These are phyloP conservation scores for Helarctos malayanus DNA, from an alignment of 2,797 vertebrate genomes.

Conservation along the genomic window DNA sequence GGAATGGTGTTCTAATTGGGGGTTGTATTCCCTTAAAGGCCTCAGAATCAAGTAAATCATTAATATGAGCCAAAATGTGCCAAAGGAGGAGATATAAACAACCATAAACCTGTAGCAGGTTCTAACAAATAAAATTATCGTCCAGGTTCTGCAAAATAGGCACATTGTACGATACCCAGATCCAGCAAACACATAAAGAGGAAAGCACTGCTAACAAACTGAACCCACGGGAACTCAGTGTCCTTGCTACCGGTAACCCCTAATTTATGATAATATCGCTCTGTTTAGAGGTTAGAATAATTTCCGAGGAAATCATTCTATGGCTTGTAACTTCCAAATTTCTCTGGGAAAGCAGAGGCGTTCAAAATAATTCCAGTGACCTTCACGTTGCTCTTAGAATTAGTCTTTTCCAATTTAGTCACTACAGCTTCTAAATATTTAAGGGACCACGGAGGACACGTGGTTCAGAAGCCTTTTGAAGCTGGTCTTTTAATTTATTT, in stretches of 20 bases:
- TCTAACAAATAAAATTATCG: not conserved
- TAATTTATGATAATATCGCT: not conserved
- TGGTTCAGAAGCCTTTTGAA: not conserved
- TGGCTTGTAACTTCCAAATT: not conserved
- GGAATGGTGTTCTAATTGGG: not conserved
- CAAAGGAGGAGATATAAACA: not conserved
- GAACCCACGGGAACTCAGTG: not conserved
- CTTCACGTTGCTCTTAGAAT: not conserved
- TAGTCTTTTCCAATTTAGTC: not conserved
- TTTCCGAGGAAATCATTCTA: not conserved
- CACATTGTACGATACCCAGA: not conserved
- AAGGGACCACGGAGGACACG: not conserved
- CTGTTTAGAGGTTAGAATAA: not conserved
- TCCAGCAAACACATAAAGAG: not conserved
- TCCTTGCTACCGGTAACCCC: not conserved
- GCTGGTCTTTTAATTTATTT: conserved; percentile 27
- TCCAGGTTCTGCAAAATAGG: not conserved
- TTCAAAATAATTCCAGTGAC: not conserved
- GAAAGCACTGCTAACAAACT: accelerated
- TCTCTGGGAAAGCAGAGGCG: not conserved
- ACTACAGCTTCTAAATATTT: not conserved
- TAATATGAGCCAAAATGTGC: not conserved
- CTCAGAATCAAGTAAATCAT: not conserved
- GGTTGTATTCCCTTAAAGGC: not conserved
- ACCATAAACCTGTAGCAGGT: not conserved